phyloP scores from a whole-genome alignment of 2,888 invertebrate genomes.

The Ormyrus thymus region DNA sequence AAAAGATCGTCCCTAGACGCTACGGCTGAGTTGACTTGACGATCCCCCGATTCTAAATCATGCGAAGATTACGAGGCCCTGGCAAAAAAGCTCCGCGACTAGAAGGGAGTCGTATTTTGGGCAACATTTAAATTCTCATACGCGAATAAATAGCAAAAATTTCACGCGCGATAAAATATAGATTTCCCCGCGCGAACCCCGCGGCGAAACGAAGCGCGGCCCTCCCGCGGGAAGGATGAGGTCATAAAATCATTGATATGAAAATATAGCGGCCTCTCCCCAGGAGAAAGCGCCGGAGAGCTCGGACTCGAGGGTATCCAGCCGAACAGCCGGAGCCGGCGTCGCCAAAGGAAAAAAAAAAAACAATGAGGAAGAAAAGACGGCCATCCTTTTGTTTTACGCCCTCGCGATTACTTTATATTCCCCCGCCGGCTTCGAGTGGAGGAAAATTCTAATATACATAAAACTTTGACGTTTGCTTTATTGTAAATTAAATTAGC shows the following conservation, averaged over 20 bases:
- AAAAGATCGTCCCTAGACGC: constrained; percentile 10
- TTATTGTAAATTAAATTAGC: too few relatives aligned
- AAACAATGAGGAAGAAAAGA: constrained; percentile 59
- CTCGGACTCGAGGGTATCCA: constrained; percentile 63
- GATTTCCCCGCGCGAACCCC: constrained; percentile 68
- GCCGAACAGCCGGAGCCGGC: constrained; percentile 62
- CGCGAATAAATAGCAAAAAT: constrained; percentile 76
- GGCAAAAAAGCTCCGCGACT: constrained; percentile 15
- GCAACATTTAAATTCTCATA: constrained; percentile 76
- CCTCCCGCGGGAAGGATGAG: constrained; percentile 68
- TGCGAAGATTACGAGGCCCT: constrained; percentile 68
- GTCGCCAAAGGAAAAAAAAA: constrained; percentile 46
- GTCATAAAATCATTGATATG: constrained; percentile 76
- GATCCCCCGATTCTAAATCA: constrained; percentile 70
- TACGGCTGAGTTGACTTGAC: constrained; percentile 49
- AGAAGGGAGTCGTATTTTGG: constrained; percentile 66
- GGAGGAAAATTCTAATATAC: too few relatives aligned
- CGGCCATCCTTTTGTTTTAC: constrained; percentile 65
- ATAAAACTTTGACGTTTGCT: too few relatives aligned
- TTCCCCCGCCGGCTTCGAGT: too few relatives aligned
- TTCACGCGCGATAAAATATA: constrained; percentile 76
- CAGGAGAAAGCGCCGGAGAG: constrained; percentile 33
- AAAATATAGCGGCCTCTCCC: constrained; percentile 66
- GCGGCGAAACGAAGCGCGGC: constrained; percentile 58
- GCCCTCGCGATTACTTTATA: constrained; percentile 47